These are phyloP conservation scores for Brenthis daphne DNA, from an alignment of 2,888 invertebrate genomes.

Conservation along the genomic window DNA sequence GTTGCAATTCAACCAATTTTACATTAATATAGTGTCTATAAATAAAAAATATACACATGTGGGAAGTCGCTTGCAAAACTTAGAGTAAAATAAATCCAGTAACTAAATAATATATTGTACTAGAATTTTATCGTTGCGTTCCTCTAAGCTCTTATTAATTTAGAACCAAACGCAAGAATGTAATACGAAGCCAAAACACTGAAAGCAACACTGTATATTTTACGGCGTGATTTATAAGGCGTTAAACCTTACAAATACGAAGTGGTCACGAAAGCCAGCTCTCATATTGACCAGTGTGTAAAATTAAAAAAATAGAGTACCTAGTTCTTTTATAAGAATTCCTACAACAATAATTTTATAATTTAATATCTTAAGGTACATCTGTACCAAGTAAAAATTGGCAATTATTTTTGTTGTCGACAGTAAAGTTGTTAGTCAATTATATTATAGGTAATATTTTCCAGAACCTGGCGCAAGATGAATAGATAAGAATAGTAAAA, in stretches of 20 bases:
- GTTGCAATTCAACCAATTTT: no score
- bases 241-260: constrained; percentile 61
- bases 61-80: not conserved
- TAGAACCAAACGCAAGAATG: constrained; percentile 36
- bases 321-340: not conserved
- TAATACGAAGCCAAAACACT: constrained; percentile 49
- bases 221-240: constrained; percentile 72
- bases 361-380: no score
- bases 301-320: constrained; percentile 19
- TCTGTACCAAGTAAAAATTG: no score
- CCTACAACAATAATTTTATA: no score
- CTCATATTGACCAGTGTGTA: constrained; percentile 38
- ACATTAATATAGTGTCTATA: no score
- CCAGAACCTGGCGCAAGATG: no score
- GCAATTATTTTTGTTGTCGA: no score
- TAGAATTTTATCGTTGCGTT: constrained; percentile 8
- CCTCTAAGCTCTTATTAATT: constrained; percentile 24
- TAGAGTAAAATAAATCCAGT: not conserved
- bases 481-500: no score
- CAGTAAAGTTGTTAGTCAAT: no score
- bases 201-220: constrained; percentile 72
- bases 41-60: no score
- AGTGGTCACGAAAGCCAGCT: constrained; percentile 64
- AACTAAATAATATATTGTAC: constrained; percentile 8
- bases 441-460: no score